Conservation (phyloP, 2,888 invertebrate species). For the Hartigia nigra region DNA sequence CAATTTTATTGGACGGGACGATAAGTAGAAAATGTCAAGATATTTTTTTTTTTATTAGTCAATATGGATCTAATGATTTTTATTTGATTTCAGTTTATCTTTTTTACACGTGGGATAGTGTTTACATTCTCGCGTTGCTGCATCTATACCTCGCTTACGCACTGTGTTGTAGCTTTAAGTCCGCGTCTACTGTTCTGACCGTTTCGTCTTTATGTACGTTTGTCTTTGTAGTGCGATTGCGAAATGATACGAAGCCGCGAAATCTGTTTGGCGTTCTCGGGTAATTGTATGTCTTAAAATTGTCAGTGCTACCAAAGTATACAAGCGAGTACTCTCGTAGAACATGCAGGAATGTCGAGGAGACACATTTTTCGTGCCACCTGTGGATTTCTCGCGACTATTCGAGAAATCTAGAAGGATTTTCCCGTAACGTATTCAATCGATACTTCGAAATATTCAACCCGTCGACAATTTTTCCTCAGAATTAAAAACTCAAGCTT, state of each 20-base stretch:
- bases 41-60: neutral
- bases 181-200: neutral
- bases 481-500: neutral
- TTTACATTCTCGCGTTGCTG: no score
- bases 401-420: neutral
- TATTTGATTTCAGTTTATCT: neutral
- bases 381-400: neutral
- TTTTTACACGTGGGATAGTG: neutral
- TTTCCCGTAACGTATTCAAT: neutral
- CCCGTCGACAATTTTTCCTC: neutral
- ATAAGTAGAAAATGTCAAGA: neutral
- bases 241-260: neutral
- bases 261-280: neutral
- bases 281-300: no score
- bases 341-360: neutral
- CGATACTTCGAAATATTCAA: neutral
- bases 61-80: neutral
- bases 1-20: neutral
- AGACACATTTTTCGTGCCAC: neutral
- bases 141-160: neutral
- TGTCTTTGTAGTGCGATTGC: neutral
- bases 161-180: no score
- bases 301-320: neutral
- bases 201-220: neutral
- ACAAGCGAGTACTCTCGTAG: neutral